Percentiles rank a stretch among this genome's conserved stretches.
These are phyloP conservation scores for Terrapene triunguis DNA, from an alignment of 2,113 vertebrate species.

Conservation along the genomic window DNA sequence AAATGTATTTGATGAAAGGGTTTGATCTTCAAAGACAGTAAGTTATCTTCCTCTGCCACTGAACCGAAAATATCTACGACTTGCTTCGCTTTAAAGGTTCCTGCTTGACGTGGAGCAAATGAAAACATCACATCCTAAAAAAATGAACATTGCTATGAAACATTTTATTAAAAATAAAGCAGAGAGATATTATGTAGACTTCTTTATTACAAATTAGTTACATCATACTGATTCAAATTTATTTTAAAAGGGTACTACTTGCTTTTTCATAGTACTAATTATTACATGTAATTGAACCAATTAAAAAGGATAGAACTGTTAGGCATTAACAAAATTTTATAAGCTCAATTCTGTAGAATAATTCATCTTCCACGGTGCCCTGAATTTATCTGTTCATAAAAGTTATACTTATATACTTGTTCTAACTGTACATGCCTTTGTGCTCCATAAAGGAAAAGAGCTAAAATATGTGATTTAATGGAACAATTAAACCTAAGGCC, in stretches of 20 bases:
- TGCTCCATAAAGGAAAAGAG: background rate
- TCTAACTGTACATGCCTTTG: background rate
- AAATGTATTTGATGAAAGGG: slow-evolving; percentile 83
- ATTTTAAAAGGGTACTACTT: background rate
- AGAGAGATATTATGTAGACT: background rate
- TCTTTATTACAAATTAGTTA: background rate
- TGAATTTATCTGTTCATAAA: background rate
- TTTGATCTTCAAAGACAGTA: slow-evolving; percentile 55
- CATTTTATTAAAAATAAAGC: background rate
- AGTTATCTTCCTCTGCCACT: slow-evolving; percentile 59
- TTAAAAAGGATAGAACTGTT: background rate
- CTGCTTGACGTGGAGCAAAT: slow-evolving; percentile 86
- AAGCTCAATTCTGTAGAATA: background rate
- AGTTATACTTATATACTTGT: background rate
- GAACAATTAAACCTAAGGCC: background rate
- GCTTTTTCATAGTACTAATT: background rate
- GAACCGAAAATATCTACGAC: slow-evolving; percentile 83
- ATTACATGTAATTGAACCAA: background rate
- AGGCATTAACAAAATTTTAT: background rate
- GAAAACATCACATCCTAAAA: slow-evolving; percentile 85
- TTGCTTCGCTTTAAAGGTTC: slow-evolving; percentile 83
- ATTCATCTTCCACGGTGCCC: background rate
- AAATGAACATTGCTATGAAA: slow-evolving; percentile 20
- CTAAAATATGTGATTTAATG: background rate
- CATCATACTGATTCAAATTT: background rate